Evolutionary conservation across 2,797 vertebrate species (phyloP), one percentile per base, ranked within the genome.

Genomic region (Chanos chanos): DNA sequence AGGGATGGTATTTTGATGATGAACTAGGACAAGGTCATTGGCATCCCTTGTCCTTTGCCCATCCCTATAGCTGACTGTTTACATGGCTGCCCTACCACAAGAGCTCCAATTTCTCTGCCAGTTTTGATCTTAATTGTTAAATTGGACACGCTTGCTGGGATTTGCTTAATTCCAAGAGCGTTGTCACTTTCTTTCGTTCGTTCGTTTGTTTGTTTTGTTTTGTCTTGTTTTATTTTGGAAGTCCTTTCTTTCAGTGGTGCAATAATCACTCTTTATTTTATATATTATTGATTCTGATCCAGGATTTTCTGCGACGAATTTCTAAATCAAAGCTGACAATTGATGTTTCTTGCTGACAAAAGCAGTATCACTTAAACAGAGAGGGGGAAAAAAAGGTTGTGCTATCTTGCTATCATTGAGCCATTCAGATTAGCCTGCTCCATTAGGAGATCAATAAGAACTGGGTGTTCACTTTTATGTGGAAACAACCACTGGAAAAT

Each of bases 11-110:
- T 80, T 80, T 77, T 74, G 34, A 83, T 84, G 84, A 81, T 60
- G 78, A 89, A 89, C 66, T 86, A 83, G 91, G 89, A 85, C 92
- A 94, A 92, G 92, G 92, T 94, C 92, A 81, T 77, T 72, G 9
- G 41, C 58, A 55, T 50, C 16, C 28, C 51, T 15, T 10, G 18
- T 45, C 30, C 52, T 37, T 22, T 58, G 4, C 12, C 54, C 28
- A 30, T 5, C 18, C 37, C 33, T 51, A 73, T 70, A 74, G 74
- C 73, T 55, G 19, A n/a, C n/a, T n/a, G n/a, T 61, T 55, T 49
- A 41, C 41, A 45, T 41, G 66, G 48, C 54, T 15, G 19, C 48
- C 60, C 41, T 43, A 47, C 36, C 52, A 47, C 10, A 22, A 37
- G 49, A 50, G 30, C 55, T 21, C 30, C 28, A 27, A 45, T 41